Evolutionary conservation across 2,888 invertebrate genomes (phyloP), one percentile per base, ranked within the genome.

Genomic region (Cylloceria caligata): DNA sequence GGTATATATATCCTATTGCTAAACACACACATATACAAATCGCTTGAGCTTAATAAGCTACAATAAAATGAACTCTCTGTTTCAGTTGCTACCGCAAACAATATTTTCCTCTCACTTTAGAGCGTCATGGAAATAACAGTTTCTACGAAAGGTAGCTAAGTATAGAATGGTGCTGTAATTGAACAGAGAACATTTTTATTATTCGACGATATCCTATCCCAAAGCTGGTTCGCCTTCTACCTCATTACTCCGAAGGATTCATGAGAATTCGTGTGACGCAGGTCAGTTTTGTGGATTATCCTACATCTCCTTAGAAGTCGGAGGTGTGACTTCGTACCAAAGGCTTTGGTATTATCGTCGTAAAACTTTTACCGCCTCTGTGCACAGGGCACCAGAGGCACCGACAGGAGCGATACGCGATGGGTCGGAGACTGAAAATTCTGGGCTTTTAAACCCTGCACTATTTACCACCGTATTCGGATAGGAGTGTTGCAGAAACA

Each of bases 201-300:
- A 39, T 62, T 39, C 39, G 3, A 62, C 19, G 21, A 11, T 19
- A 5, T 57, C 27, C 52, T 24, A 57, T 34, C 24, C 24, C 42
- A n/a, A 24, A 42, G 42, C 42, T 36, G 2, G 5, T 34, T 34
- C 36, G 34, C 2, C 0, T 9, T n/a, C 9, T 60, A 60, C 60
- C 60, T 60, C 36, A 7, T 34, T 2, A 7, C 1, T 3, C 7
- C 16, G 57, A 30, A 34, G 57, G n/a, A 27, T 55, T 55, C 55
- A 55, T 27, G 55, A 42, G 69, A 60, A 60, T 11, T 60, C 27
- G 45, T 60, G 45, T 30, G 69, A 69, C 64, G 55, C 47, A 34
- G 65, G 71, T 71, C 75, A 72, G 67, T 60, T 45, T 34, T n/a
- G 21, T 13, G 72, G 72, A 76, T 80, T 75, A 75, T 49, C 57